Evolutionary conservation across 2,888 invertebrate genomes (phyloP).

Genomic region (Masnerella sp.): DNA sequence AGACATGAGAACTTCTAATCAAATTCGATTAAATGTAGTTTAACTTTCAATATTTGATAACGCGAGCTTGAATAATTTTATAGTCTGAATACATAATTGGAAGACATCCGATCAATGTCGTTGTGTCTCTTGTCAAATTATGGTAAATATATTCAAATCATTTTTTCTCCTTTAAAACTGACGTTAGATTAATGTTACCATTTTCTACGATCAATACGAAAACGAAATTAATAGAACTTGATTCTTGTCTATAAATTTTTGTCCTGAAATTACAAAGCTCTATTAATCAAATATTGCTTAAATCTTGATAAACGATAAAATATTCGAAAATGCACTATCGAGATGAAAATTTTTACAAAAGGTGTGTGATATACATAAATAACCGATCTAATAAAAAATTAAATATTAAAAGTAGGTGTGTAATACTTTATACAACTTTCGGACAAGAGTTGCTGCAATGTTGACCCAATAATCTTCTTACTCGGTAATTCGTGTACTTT

Average conservation of each 20-base stretch:
- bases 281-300: constrained; percentile 15
- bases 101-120: neutral
- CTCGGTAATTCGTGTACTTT: neutral
- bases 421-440: neutral
- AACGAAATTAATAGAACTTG: too few species aligned
- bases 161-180: constrained; percentile 1
- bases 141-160: constrained; percentile 11
- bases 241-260: too few species aligned
- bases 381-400: neutral
- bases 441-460: neutral
- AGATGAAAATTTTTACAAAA: neutral
- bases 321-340: neutral
- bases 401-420: too few species aligned
- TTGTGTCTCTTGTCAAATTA: constrained; percentile 5
- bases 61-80: neutral
- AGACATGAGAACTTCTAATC: neutral
- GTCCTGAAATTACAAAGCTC: neutral
- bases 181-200: constrained; percentile 7
- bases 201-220: neutral
- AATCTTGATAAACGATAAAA: neutral
- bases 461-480: constrained; percentile 9
- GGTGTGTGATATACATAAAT: neutral
- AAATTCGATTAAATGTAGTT: neutral
- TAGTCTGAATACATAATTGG: neutral
- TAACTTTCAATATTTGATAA: neutral